Conservation (phyloP, 2,888 invertebrate genomes). For the Polyploca ridens region DNA sequence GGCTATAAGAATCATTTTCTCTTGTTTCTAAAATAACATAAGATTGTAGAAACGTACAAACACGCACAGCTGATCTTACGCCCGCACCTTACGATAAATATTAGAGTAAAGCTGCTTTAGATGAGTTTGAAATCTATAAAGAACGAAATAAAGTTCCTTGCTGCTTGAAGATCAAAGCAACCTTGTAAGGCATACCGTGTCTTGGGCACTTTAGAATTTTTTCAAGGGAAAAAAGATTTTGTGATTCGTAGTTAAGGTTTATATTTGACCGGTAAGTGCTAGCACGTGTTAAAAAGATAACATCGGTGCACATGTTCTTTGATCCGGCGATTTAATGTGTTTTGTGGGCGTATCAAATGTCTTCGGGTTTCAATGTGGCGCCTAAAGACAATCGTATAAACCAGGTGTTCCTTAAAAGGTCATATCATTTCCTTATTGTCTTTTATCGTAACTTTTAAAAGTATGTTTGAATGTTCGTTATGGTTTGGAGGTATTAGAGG, state of each 20-base stretch:
- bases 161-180: conserved; percentile 17
- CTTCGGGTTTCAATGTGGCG: conserved; percentile 63
- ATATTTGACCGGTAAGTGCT: conserved; percentile 26
- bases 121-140: conserved; percentile 23
- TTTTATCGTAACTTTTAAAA: conserved; percentile 25
- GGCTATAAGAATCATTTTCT: conserved; percentile 28
- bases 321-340: conserved; percentile 76
- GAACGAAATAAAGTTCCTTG: conserved; percentile 21
- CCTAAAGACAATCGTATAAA: conserved; percentile 52
- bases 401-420: conserved; percentile 41
- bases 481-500: too few relatives aligned
- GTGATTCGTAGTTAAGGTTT: conserved; percentile 26
- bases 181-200: conserved; percentile 23
- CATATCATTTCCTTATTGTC: conserved; percentile 32
- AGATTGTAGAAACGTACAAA: conserved; percentile 34
- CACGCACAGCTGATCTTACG: conserved; percentile 73
- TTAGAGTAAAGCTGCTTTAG: conserved; percentile 39
- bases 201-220: conserved; percentile 8
- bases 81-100: conserved; percentile 62
- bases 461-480: conserved; percentile 10
- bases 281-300: conserved; percentile 70
- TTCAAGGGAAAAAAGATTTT: conserved; percentile 15
- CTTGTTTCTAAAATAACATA: conserved; percentile 21
- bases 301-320: conserved; percentile 76
- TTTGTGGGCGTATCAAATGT: conserved; percentile 80